Percentiles rank a stretch among this genome's conserved stretches.
Conservation (phyloP, 1,140 invertebrate species). For the Drosophila guanche region DNA sequence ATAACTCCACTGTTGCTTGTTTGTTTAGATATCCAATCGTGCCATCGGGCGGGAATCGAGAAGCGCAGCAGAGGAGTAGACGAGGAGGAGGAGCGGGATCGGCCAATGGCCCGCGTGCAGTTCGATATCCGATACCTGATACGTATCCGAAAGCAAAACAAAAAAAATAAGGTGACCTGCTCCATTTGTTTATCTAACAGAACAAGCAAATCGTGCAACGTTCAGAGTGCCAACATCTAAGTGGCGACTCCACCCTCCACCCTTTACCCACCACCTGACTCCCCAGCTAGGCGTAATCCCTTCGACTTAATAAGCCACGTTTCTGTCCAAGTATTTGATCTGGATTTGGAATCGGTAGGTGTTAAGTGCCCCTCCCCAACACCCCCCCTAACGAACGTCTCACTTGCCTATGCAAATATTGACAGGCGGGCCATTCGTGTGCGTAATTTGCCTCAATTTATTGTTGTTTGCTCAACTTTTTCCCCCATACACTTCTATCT, state of each 20-base stretch:
- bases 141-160: slow-evolving; percentile 33
- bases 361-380: slow-evolving; percentile 19
- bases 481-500: neutral
- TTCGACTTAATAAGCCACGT: slow-evolving; percentile 77
- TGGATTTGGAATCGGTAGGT: slow-evolving; percentile 28
- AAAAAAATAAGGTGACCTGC: slow-evolving; percentile 55
- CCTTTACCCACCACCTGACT: neutral
- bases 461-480: slow-evolving; percentile 59
- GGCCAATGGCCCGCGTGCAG: slow-evolving; percentile 22
- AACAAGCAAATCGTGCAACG: slow-evolving; percentile 29
- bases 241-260: neutral
- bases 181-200: slow-evolving; percentile 44
- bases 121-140: slow-evolving; percentile 29
- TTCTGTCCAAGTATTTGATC: slow-evolving; percentile 51
- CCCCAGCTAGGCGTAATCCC: slow-evolving; percentile 58
- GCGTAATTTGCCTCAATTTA: slow-evolving; percentile 71
- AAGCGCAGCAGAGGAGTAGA: neutral
- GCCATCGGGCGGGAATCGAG: slow-evolving; percentile 45
- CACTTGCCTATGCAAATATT: slow-evolving; percentile 67
- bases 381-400: neutral
- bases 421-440: slow-evolving; percentile 54
- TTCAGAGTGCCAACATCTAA: slow-evolving; percentile 7
- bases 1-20: slow-evolving; percentile 15
- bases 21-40: slow-evolving; percentile 72
- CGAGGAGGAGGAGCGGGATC: neutral